phyloP scores from a whole-genome alignment of 2,888 invertebrate genomes.

The Lasioglossum morio region DNA sequence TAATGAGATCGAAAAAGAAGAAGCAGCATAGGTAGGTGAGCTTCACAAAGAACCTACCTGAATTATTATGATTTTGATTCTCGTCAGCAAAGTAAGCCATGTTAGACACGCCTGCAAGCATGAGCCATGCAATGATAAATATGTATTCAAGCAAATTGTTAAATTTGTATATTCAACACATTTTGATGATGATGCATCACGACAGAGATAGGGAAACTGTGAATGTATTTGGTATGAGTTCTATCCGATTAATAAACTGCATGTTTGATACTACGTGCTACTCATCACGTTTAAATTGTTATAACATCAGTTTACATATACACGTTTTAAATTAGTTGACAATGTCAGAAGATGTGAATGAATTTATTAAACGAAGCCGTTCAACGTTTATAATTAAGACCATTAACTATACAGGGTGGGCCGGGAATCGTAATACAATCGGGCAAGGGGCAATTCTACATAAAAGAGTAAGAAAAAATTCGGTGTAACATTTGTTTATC shows the following conservation, averaged over 20 bases:
- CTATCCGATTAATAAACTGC: background rate
- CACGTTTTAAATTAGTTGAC: no score
- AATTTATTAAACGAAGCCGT: no score
- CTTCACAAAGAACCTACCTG: slow-evolving; percentile 81
- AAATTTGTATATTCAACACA: slow-evolving; percentile 52
- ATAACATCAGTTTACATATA: background rate
- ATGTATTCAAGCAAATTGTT: slow-evolving; percentile 73
- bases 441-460: no score
- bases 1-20: slow-evolving; percentile 15
- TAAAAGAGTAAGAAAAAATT: no score
- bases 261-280: background rate
- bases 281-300: background rate
- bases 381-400: background rate
- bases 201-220: background rate
- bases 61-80: slow-evolving; percentile 88
- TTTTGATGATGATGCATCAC: slow-evolving; percentile 27
- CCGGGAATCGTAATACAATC: no score
- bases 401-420: background rate
- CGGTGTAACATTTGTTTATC: no score
- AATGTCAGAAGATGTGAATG: no score
- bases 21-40: slow-evolving; percentile 50
- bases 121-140: slow-evolving; percentile 84
- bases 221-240: background rate
- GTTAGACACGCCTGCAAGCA: slow-evolving; percentile 90
- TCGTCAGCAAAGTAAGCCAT: slow-evolving; percentile 92